Evolutionary conservation across 2,797 vertebrate species (phyloP).

Genomic region (Anisognathus igniventris): DNA sequence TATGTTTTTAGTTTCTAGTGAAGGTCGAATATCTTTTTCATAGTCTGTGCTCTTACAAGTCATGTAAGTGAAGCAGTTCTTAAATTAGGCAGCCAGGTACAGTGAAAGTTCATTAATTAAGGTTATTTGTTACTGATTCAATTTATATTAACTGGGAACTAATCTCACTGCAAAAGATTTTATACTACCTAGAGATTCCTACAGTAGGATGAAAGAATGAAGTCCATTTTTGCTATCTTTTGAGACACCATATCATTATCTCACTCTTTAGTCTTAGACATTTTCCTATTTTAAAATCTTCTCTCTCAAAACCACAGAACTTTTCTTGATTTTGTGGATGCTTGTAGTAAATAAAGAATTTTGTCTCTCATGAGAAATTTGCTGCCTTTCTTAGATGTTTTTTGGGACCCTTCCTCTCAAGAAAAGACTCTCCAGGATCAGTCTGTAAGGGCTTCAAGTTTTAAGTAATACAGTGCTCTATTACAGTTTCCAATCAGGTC

Average conservation of each 20-base stretch:
- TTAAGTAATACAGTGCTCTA: not conserved
- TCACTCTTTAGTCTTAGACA: not conserved
- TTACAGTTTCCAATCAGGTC: not conserved
- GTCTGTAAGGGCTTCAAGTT: not conserved
- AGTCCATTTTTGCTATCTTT: not conserved
- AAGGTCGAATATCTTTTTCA: constrained; percentile 60
- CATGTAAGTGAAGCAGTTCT: constrained; percentile 19
- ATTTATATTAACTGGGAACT: not conserved
- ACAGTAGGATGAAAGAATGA: not conserved
- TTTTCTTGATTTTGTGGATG: not conserved
- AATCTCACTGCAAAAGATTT: not conserved
- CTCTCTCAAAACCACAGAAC: not conserved
- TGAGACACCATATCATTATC: not conserved
- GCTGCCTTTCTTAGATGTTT: not conserved
- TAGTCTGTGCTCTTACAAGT: constrained; percentile 24
- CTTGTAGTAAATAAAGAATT: not conserved
- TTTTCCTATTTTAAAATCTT: not conserved
- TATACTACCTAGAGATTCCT: not conserved
- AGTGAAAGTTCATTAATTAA: constrained; percentile 49
- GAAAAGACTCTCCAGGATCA: not conserved
- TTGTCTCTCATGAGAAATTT: not conserved
- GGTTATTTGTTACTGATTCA: constrained; percentile 30
- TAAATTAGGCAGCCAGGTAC: not conserved
- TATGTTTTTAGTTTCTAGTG: constrained; percentile 43
- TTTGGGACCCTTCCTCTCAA: not conserved